Evolutionary conservation across 2,113 vertebrate species (phyloP).

Genomic region (Psophia crepitans): DNA sequence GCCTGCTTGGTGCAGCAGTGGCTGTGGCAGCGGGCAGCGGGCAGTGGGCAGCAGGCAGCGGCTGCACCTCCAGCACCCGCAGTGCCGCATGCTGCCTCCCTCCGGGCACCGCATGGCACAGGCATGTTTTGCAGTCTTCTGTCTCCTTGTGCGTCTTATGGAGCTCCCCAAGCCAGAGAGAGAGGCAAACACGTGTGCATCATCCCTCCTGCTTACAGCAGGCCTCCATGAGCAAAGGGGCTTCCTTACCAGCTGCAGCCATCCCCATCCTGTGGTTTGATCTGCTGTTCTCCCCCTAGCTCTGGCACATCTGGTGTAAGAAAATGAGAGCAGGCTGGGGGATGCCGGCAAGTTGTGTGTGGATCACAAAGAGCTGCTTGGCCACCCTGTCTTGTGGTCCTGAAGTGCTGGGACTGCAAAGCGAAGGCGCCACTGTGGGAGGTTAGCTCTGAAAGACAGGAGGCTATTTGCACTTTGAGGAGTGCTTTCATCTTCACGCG

Average conservation of each 20-base stretch:
- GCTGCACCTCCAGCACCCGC: background rate
- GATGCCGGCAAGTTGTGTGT: background rate
- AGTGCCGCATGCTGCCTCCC: background rate
- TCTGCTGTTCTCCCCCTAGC: background rate
- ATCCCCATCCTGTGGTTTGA: fast-evolving
- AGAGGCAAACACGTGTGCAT: fast-evolving
- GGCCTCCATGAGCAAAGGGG: background rate
- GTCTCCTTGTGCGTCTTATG: background rate
- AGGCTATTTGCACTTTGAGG: background rate
- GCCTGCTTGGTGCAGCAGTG: background rate
- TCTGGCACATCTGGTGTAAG: background rate
- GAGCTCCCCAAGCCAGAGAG: background rate
- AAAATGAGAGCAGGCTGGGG: background rate
- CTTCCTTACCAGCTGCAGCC: background rate
- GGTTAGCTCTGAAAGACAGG: background rate
- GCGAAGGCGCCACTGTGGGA: fast-evolving
- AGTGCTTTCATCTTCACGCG: background rate
- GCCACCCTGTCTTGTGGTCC: background rate
- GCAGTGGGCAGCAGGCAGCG: background rate
- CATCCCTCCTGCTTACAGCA: background rate
- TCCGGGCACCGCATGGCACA: fast-evolving
- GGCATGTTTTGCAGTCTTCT: background rate
- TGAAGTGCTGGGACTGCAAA: fast-evolving
- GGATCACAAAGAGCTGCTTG: background rate
- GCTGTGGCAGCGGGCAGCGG: background rate